Percentiles rank a stretch among this genome's conserved stretches.
Evolutionary conservation across 2,797 vertebrate genomes (phyloP).

Genomic region (Microchirus variegatus): DNA sequence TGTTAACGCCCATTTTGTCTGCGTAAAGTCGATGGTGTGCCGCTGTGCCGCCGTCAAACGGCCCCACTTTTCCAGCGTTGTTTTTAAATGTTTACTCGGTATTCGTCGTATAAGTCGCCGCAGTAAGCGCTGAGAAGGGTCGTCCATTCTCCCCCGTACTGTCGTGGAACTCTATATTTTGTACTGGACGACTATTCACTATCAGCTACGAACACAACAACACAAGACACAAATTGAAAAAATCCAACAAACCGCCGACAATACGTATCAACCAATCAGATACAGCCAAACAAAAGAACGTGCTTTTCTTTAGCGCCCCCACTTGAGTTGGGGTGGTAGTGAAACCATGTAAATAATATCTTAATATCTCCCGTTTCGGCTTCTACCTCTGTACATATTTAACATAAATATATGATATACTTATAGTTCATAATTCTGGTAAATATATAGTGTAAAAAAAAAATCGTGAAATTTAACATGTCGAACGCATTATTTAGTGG

Average conservation of each 20-base stretch:
- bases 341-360: too few species aligned
- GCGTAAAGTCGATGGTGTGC: slow-evolving; percentile 73
- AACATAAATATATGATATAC: too few species aligned
- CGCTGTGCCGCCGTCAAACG: slow-evolving; percentile 81
- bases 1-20: slow-evolving; percentile 78
- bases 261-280: slow-evolving; percentile 68
- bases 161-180: fast-evolving
- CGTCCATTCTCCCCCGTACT: slow-evolving; percentile 74
- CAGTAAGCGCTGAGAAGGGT: slow-evolving; percentile 74
- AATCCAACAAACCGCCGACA: slow-evolving; percentile 64
- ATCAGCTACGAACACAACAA: too few species aligned
- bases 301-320: slow-evolving; percentile 11
- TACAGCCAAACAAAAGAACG: fast-evolving
- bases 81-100: slow-evolving; percentile 70
- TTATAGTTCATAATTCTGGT: too few species aligned
- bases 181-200: too few species aligned
- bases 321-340: slow-evolving; percentile 43
- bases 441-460: too few species aligned
- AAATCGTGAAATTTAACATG: too few species aligned
- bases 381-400: too few species aligned
- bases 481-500: too few species aligned
- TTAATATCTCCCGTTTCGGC: too few species aligned
- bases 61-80: slow-evolving; percentile 83
- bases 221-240: neutral
- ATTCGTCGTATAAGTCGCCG: slow-evolving; percentile 83